Base-by-base conservation (phyloP, 2,888 invertebrate genomes). In the Uropetala carovei region DNA sequence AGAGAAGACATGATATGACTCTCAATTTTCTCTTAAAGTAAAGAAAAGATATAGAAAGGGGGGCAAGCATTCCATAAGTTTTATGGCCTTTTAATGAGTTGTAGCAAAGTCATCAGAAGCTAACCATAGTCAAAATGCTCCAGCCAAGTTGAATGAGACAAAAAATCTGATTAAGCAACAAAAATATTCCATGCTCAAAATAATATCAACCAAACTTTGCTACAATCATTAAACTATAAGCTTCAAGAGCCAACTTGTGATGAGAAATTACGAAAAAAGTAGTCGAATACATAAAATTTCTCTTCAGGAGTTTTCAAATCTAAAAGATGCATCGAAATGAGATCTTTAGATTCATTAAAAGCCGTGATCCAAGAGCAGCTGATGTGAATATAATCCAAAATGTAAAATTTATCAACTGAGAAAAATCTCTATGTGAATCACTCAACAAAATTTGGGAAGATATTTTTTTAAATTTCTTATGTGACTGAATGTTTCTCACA, bases 181-280 rank as follows among this genome's bases (percentile, higher is more conserved):
- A 43, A 30, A 57, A 89, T 4, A 10, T 68, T 89, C 13, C 18
- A 60, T 10, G 27, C 11, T 64, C 43, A 13, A 64, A 68, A 64
- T 10, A 64, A 89, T n/a, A 22, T 27, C 13, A 27, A 27, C 30
- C 60, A 86, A 58, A 86, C 89, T 89, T 64, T 56, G 68, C 89
- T 30, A 60, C 89, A 89, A n/a, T 64, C 89, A 89, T 89, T 64
- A 89, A 89, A 89, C 43, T 14, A 64, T 89, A 43, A 89, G 89
- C 89, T 64, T 30, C 56, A n/a, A 89, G 64, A 89, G 89, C 89
- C 89, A 89, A 89, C 30, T 89, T 89, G 89, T 89, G 89, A 89
- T 68, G 64, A 89, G 22, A 30, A 27, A 89, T 75, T 14, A 8
- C 5, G 43, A 27, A 22, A 13, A 27, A 75, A 10, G 16, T n/a